These are phyloP conservation scores for Beroe forskalii DNA, from an alignment of 37 sponge, comb jelly and placozoan genomes.

Conservation along the genomic window DNA sequence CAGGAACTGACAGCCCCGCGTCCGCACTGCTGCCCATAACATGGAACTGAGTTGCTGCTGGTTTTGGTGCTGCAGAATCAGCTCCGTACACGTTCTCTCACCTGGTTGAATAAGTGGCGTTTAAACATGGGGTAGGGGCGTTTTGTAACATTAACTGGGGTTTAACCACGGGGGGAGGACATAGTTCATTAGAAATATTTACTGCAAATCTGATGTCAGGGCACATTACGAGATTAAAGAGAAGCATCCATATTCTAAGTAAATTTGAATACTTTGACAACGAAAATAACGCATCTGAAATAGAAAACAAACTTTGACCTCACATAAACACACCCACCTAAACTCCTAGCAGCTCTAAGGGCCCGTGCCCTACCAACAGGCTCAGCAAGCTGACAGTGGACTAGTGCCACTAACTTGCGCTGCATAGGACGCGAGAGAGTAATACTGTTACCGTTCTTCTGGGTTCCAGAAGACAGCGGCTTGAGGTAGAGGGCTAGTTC, in stretches of 20 bases:
- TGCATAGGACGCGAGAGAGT: slow-evolving; percentile 84
- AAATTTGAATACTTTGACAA: too few species aligned
- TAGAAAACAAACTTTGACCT: not conserved
- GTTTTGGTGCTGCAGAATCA: slow-evolving; percentile 87
- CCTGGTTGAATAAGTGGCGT: too few species aligned
- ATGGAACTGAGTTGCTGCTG: slow-evolving; percentile 83
- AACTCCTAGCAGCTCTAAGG: slow-evolving; percentile 80
- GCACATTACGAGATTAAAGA: too few species aligned
- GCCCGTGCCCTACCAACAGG: slow-evolving; percentile 78
- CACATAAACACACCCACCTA: slow-evolving; percentile 67
- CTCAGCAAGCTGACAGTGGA: slow-evolving; percentile 83
- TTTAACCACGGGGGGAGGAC: too few species aligned
- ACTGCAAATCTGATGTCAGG: too few species aligned
- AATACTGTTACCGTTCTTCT: slow-evolving; percentile 66
- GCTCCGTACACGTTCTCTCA: slow-evolving; percentile 86
- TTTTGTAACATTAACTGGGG: too few species aligned
- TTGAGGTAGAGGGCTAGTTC: slow-evolving; percentile 64
- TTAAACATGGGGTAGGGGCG: too few species aligned
- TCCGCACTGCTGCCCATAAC: slow-evolving; percentile 90
- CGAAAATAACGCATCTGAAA: too few species aligned
- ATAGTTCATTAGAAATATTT: too few species aligned
- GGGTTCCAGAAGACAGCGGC: slow-evolving; percentile 65
- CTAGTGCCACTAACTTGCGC: slow-evolving; percentile 79
- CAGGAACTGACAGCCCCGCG: slow-evolving; percentile 94
- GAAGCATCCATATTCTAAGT: too few species aligned